Percentiles rank a stretch among this genome's conserved stretches.
Conservation (phyloP, 2,797 vertebrate genomes). For the Diplodus sargus region DNA sequence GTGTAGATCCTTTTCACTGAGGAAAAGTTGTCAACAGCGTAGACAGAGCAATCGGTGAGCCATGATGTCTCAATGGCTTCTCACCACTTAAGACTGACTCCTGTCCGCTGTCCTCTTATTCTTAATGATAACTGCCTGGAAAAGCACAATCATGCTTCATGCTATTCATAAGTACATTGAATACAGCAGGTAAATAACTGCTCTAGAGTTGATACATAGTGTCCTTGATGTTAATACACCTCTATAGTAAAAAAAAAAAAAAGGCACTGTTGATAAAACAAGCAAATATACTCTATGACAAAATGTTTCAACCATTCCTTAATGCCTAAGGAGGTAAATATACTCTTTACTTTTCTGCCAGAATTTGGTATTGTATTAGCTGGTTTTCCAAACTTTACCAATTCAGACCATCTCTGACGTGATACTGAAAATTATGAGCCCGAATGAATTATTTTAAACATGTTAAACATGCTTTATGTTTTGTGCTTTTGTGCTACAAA, state of each 20-base stretch:
- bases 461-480: background rate
- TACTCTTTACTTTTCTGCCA: background rate
- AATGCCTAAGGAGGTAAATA: no score
- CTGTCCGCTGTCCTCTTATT: no score
- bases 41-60: background rate
- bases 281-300: background rate
- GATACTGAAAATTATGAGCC: background rate
- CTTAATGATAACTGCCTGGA: no score
- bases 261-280: background rate
- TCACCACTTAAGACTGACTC: background rate
- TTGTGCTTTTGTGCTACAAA: background rate
- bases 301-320: background rate
- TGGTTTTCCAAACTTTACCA: background rate
- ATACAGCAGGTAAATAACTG: background rate
- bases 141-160: no score
- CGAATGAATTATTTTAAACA: background rate
- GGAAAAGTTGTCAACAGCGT: background rate
- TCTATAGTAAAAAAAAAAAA: background rate
- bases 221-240: background rate
- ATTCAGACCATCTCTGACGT: background rate
- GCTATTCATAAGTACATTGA: no score
- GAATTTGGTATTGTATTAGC: background rate
- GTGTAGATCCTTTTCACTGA: no score
- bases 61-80: conserved; percentile 1
- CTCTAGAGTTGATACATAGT: background rate